Evolutionary conservation across 2,888 invertebrate genomes (phyloP), one percentile per base, ranked within the genome.

Genomic region (Cheilosia vernalis): DNA sequence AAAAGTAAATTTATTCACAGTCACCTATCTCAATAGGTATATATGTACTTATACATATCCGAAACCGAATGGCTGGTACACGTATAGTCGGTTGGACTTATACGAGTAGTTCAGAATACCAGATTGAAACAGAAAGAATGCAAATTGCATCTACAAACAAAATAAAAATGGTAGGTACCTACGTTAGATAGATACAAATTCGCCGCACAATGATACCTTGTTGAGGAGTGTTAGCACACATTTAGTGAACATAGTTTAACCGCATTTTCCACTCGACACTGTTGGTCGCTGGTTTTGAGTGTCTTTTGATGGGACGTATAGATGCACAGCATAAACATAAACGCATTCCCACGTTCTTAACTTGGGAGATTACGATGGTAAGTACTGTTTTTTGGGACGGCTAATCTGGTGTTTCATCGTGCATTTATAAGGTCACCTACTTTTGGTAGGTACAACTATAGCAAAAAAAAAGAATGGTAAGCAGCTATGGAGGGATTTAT

Each of bases 351-450:
- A 24, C 10, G 21, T 67, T n/a, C 17, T 47, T 6, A 49, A 24
- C 37, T 7, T 37, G 47, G 55, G 69, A 40, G 58, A 58, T 58
- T 58, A 58, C 21, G 37, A 33, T 17, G 19, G 49, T 58, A 56
- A 49, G 69, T 49, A 24, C 47, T 49, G 17, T 49, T 63, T 49
- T 47, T 63, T 70, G 37, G 58, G n/a, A 37, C 7, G 37, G 33
- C 69, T 47, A 55, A 44, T n/a, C 44, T 44, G 42, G 55, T 44
- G 30, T 30, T n/a, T 15, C 42, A 61, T 44, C 7, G 40, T 30
- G 55, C 17, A 27, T 24, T 37, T 53, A 33, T 30, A 44, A 56
- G 72, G 53, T 73, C 61, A 73, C 49, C 70, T 51, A 60, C 24
- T 72, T 72, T 60, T 27, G 27, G 15, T 33, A 27, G 27, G 6